A percentile compares a stretch with the other conserved stretches of the same genome.
Conservation (phyloP, 2,888 invertebrate genomes). For the Drosophila limbata region DNA sequence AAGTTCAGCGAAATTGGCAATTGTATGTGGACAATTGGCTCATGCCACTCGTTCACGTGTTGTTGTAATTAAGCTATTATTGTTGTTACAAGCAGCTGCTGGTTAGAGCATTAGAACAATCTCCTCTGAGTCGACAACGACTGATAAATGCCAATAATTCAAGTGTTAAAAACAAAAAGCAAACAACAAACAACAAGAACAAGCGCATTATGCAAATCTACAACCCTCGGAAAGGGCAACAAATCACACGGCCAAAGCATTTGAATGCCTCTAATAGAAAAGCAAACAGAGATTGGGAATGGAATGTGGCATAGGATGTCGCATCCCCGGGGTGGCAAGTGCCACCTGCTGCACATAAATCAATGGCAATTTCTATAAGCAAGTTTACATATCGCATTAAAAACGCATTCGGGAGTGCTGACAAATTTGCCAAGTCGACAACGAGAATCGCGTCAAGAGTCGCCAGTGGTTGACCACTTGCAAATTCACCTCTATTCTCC, state of each 20-base stretch:
- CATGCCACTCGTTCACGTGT: slow-evolving; percentile 63
- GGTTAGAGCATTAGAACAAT: slow-evolving; percentile 33
- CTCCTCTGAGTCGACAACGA: slow-evolving; percentile 16
- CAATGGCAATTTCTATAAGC: slow-evolving; percentile 44
- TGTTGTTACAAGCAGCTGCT: slow-evolving; percentile 33
- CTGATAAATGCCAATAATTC: slow-evolving; percentile 71
- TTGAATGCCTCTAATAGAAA: slow-evolving; percentile 69
- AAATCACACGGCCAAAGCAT: slow-evolving; percentile 17
- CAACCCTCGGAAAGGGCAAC: slow-evolving; percentile 51
- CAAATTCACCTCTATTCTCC: background rate
- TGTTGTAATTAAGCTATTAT: slow-evolving; percentile 77
- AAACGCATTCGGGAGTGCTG: slow-evolving; percentile 35
- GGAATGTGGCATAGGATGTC: slow-evolving; percentile 16
- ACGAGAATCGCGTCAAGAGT: slow-evolving; percentile 21
- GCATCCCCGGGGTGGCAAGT: slow-evolving; percentile 30
- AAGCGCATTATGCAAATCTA: slow-evolving; percentile 76
- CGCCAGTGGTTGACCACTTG: slow-evolving; percentile 63
- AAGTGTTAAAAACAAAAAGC: slow-evolving; percentile 71
- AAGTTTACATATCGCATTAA: slow-evolving; percentile 59
- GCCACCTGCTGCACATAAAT: slow-evolving; percentile 68
- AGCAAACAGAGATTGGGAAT: slow-evolving; percentile 57
- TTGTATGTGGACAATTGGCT: slow-evolving; percentile 74
- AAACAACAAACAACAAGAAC: slow-evolving; percentile 35
- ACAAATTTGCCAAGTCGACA: slow-evolving; percentile 44
- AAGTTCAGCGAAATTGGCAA: slow-evolving; percentile 77